Evolutionary conservation across 2,797 vertebrate genomes (phyloP).

Genomic region (Siniperca undulata): DNA sequence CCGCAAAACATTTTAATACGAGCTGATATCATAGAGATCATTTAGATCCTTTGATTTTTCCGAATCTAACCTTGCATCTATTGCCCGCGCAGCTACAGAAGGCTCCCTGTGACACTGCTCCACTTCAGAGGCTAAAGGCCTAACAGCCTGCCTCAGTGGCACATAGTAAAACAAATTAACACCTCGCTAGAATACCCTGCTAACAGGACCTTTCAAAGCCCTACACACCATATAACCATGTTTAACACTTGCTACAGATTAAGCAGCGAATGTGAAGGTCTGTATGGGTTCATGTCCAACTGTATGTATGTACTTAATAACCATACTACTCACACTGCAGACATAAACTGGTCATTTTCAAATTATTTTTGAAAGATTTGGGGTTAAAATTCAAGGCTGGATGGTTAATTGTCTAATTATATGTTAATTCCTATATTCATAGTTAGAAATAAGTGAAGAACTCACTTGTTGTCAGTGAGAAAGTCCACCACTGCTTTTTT

Average conservation of each 20-base stretch:
- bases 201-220: constrained; percentile 75
- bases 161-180: constrained; percentile 87
- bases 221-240: constrained; percentile 61
- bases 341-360: background rate
- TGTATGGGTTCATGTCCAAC: constrained; percentile 3
- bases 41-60: background rate
- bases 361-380: background rate
- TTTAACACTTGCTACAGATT: constrained; percentile 69
- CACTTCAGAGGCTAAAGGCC: constrained; percentile 78
- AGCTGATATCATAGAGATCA: constrained; percentile 2
- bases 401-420: background rate
- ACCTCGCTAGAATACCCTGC: constrained; percentile 78
- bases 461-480: constrained; percentile 87
- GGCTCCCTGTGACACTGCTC: constrained; percentile 80
- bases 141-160: constrained; percentile 81
- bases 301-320: background rate
- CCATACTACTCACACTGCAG: too few species aligned
- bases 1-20: background rate
- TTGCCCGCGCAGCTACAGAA: constrained; percentile 24
- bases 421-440: background rate
- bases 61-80: background rate
- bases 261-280: constrained; percentile 50
- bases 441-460: constrained; percentile 2
- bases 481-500: constrained; percentile 97
- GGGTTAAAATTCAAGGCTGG: background rate